Evolutionary conservation across 92 coral and sea anemone species (phyloP).

Genomic region (Siderastrea radians): DNA sequence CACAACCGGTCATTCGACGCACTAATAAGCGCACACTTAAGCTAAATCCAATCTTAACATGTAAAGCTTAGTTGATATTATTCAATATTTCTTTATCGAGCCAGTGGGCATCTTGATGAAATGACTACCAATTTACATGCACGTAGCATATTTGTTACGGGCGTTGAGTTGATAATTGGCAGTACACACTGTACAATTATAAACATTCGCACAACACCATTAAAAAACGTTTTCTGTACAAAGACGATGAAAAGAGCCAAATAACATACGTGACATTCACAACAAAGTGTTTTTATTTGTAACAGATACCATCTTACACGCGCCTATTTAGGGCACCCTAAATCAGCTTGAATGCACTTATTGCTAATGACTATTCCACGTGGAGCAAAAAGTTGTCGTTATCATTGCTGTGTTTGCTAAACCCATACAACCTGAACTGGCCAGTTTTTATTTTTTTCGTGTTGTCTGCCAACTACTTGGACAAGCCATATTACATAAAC

Average conservation of each 20-base stretch:
- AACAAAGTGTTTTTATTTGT: conserved; percentile 1
- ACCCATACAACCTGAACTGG: too few species aligned
- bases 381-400: too few species aligned
- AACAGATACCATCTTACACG: not conserved
- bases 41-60: not conserved
- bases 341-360: not conserved
- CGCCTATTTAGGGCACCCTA: not conserved
- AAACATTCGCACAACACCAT: not conserved
- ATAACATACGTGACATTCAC: not conserved
- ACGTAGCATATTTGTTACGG: not conserved
- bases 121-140: too few species aligned
- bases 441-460: too few species aligned
- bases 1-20: not conserved
- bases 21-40: not conserved
- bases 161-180: not conserved
- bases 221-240: not conserved
- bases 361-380: not conserved
- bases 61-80: too few species aligned
- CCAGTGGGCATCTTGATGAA: not conserved
- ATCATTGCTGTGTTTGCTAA: too few species aligned
- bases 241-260: not conserved
- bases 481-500: too few species aligned
- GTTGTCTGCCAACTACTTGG: too few species aligned
- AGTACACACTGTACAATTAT: not conserved
- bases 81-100: too few species aligned